phyloP scores from a whole-genome alignment of 2,113 vertebrate species.

The Chloroceryle aenea region DNA sequence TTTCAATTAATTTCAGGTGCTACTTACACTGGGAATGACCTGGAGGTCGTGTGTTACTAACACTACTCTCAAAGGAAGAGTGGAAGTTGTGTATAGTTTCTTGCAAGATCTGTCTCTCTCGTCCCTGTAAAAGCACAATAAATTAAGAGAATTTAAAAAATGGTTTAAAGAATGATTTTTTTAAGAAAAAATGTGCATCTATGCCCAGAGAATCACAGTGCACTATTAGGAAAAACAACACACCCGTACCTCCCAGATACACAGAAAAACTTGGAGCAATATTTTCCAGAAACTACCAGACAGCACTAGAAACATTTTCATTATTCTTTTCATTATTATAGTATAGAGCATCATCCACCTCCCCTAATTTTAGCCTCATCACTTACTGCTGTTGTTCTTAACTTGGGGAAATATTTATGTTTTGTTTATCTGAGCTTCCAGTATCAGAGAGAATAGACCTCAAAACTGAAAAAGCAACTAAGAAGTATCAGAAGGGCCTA shows the following conservation, averaged over 20 bases:
- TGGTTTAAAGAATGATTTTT: background rate
- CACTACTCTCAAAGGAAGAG: slow-evolving; percentile 97
- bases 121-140: slow-evolving; percentile 79
- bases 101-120: slow-evolving; percentile 95
- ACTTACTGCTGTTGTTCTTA: background rate
- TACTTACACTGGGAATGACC: slow-evolving; percentile 87
- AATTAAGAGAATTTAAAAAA: slow-evolving; percentile 29
- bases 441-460: background rate
- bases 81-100: slow-evolving; percentile 99
- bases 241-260: background rate
- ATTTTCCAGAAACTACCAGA: background rate
- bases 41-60: slow-evolving; percentile 88
- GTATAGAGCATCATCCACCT: background rate
- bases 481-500: background rate
- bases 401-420: background rate
- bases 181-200: background rate
- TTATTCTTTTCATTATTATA: background rate
- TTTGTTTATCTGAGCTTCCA: background rate
- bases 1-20: background rate
- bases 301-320: background rate
- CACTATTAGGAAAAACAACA: background rate
- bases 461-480: background rate
- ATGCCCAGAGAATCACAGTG: background rate
- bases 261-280: background rate
- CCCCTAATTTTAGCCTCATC: background rate